Conservation (phyloP, 92 coral and sea anemone genomes). For the Epizoanthus ramosus region DNA sequence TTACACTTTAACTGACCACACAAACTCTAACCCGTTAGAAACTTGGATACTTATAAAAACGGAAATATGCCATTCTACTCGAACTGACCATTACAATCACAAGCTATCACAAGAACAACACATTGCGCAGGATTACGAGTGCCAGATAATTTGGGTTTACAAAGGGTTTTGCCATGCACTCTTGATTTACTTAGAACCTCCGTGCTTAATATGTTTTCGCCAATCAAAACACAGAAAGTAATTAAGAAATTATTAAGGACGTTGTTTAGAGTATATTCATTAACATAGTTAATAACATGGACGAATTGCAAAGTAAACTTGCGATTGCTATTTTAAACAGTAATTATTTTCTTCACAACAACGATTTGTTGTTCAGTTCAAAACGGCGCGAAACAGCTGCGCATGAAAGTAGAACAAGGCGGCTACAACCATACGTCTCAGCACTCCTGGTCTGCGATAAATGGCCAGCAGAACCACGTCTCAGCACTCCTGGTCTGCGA, state of each 20-base stretch:
- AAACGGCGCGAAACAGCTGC: slow-evolving; percentile 8
- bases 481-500: too few relatives aligned
- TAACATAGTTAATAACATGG: slow-evolving; percentile 40
- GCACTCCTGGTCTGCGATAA: neutral
- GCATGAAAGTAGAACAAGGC: neutral
- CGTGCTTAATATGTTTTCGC: slow-evolving; percentile 15
- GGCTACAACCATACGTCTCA: neutral
- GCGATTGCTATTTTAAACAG: neutral
- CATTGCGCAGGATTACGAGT: neutral
- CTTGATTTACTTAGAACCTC: slow-evolving; percentile 18
- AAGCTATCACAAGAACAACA: neutral
- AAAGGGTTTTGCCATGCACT: slow-evolving; percentile 3
- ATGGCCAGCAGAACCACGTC: neutral
- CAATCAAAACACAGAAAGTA: slow-evolving; percentile 28
- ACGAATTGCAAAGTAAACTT: slow-evolving; percentile 20
- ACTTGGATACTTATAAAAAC: neutral
- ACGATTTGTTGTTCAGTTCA: neutral
- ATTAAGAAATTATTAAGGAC: slow-evolving; percentile 28
- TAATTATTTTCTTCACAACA: neutral
- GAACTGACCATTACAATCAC: neutral
- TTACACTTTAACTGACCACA: neutral
- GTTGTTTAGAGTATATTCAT: slow-evolving; percentile 21
- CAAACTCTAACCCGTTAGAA: neutral
- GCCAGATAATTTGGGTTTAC: neutral
- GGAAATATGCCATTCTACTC: neutral